Base-by-base conservation (phyloP, 2,797 vertebrate species). In the Coregonus ussuriensis region DNA sequence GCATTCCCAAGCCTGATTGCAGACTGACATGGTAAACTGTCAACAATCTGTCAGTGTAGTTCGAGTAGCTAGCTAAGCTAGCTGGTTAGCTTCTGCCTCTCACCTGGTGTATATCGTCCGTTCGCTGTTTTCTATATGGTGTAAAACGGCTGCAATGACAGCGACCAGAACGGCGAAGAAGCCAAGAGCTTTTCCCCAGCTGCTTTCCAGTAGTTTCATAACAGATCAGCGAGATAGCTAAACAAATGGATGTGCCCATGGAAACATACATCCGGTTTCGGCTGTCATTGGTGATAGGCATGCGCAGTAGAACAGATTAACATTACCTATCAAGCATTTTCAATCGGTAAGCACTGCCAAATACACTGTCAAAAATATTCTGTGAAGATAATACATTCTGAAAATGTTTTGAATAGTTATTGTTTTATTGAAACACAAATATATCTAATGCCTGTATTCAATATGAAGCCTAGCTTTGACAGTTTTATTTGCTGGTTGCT, bases 41-140 rank as follows among this genome's bases (percentile, higher is more conserved):
- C 41, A 47, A 6, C 31, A 33, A 33, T 33, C 31, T 33, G 31
- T 33, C 31, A 33, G 52, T 53, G 13, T n/a, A 56, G 54, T n/a
- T 56, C 41, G 16, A 56, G 15, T n/a, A n/a, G 29, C 4, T 67
- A 67, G 13, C 65, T 67, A 67, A 4, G 29, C 5, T 29, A 69
- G 15, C 16, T 6, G 0, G 59, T 9, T 25, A 62, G 54, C 18
- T 6, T 47, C 16, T 1, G 18, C 15, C 41, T 3, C 31, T 91
- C 88, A 94, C 93, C 93, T 94, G 67, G 11, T 52, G 54, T 89
- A 83, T 52, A 86, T 74, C 13, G 33, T 77, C 37, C 88, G 72
- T n/a, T 86, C 91, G 0, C 89, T 79, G 51, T 91, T 87, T 68
- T 94, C 92, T 66, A 93, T 56, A 71, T 90, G 86, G 70, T 77